phyloP scores from a whole-genome alignment of 92 coral and sea anemone species.

The Phenganax marumi region DNA sequence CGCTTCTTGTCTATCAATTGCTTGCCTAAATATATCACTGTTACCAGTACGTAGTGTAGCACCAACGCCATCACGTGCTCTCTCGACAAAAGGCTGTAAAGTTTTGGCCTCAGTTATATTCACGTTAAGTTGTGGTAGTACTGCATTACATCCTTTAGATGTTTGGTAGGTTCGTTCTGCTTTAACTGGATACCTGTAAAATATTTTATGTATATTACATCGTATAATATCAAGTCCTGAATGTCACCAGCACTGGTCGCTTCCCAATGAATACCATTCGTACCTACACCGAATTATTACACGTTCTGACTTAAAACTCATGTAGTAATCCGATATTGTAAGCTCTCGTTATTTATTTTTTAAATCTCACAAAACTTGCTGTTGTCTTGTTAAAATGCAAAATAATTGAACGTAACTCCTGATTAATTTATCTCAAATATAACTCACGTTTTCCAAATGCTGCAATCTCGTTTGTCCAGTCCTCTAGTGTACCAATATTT shows the following conservation, averaged over 20 bases:
- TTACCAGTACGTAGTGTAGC: slow-evolving; percentile 28
- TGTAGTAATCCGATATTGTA: no score
- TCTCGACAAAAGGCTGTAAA: slow-evolving; percentile 32
- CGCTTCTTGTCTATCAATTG: slow-evolving; percentile 18
- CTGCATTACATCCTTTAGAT: no score
- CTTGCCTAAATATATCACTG: slow-evolving; percentile 29
- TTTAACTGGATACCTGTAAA: no score
- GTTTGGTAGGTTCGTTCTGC: no score
- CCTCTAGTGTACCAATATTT: slow-evolving; percentile 3
- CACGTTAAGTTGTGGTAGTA: background rate
- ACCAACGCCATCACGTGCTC: slow-evolving; percentile 37
- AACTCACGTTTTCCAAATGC: slow-evolving; percentile 22
- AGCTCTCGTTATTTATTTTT: background rate
- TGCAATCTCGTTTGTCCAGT: slow-evolving; percentile 16
- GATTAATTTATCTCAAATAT: background rate
- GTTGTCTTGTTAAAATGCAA: background rate
- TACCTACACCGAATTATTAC: no score
- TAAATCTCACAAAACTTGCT: background rate
- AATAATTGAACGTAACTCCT: no score
- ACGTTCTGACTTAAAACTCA: no score
- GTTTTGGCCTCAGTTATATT: slow-evolving; percentile 11
- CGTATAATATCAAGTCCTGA: no score
- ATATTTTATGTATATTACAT: no score
- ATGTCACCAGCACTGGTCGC: no score
- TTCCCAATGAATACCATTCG: no score